Percentiles rank a stretch among this genome's conserved stretches.
These are phyloP conservation scores for Tokudaia muenninki DNA, from an alignment of 2,797 vertebrate species.

Conservation along the genomic window DNA sequence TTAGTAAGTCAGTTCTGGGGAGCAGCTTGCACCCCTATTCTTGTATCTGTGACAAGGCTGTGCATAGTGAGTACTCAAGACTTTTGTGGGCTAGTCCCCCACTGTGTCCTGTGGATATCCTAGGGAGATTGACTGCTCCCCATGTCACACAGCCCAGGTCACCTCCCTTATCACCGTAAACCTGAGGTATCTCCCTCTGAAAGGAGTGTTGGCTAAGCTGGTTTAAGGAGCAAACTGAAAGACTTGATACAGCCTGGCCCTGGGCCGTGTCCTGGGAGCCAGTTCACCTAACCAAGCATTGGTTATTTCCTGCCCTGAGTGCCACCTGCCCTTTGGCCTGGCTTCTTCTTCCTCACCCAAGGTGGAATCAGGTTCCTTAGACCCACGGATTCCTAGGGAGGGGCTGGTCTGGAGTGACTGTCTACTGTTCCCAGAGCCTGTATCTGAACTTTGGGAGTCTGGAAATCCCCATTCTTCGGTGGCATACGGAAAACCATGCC, in stretches of 20 bases:
- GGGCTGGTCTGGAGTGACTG: neutral
- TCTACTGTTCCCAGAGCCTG: neutral
- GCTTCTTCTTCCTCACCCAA: neutral
- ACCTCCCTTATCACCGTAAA: neutral
- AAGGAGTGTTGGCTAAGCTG: rapidly evolving
- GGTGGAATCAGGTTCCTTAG: neutral
- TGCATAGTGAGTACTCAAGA: neutral
- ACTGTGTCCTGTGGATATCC: rapidly evolving
- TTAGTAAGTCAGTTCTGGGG: neutral
- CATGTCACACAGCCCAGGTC: neutral
- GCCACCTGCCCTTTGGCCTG: neutral
- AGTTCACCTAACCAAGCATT: neutral
- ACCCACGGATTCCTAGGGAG: neutral
- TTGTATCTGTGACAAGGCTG: neutral
- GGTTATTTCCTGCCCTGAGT: neutral
- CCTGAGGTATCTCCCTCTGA: neutral
- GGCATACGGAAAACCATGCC: neutral
- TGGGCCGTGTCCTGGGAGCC: neutral
- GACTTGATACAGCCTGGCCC: neutral
- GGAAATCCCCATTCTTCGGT: neutral
- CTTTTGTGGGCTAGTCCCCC: too few species aligned
- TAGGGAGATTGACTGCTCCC: neutral
- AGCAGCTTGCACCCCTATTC: neutral
- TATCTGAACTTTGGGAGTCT: neutral
- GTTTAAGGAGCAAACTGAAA: too few species aligned